phyloP scores from a whole-genome alignment of 2,797 vertebrate species.

The Zenarchopterus dispar region DNA sequence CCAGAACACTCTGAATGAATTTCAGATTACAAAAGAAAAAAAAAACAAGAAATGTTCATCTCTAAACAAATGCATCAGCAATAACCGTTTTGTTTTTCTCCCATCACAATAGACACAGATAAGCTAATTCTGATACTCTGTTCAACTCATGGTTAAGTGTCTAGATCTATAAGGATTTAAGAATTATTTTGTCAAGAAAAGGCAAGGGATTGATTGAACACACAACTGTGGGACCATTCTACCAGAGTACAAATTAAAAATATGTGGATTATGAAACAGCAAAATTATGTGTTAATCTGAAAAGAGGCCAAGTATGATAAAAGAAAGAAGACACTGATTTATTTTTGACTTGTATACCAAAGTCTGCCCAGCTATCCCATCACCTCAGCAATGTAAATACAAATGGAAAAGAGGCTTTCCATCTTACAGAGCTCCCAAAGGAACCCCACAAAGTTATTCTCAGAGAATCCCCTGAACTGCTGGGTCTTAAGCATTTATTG shows the following conservation, averaged over 20 bases:
- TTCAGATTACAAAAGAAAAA: conserved; percentile 32
- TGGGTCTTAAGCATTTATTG: neutral
- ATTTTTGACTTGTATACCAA: no score
- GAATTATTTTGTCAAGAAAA: neutral
- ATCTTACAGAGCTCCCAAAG: no score
- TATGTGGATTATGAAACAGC: no score
- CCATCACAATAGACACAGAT: conserved; percentile 1
- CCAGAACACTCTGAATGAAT: conserved; percentile 30
- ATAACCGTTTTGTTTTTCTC: conserved; percentile 32
- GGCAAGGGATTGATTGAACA: neutral
- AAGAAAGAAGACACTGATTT: no score
- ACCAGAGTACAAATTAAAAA: no score
- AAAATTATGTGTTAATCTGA: no score
- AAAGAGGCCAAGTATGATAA: no score
- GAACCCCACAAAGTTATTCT: no score
- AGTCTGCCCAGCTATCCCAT: no score
- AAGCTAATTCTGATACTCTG: neutral
- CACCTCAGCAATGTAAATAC: no score
- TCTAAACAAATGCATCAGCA: conserved; percentile 33
- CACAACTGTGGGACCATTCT: no score
- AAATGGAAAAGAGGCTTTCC: no score
- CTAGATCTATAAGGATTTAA: neutral
- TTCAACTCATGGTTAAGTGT: neutral
- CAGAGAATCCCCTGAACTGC: neutral
- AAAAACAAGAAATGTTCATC: conserved; percentile 19